Conservation (phyloP, 30 jellyfish, hydroid and myxozoan genomes). For the Pelagia noctiluca region DNA sequence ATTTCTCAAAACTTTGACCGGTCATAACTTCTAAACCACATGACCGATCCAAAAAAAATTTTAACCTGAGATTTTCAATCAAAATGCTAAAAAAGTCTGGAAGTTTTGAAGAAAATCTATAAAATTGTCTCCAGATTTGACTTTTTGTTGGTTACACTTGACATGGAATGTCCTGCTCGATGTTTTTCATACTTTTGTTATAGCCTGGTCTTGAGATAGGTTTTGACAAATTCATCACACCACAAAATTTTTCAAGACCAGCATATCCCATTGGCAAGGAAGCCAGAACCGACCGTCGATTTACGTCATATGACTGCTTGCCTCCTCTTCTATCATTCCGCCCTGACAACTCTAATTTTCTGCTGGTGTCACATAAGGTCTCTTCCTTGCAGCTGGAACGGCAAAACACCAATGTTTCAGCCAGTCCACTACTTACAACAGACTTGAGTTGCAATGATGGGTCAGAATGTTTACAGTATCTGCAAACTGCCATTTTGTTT, state of each 20-base stretch:
- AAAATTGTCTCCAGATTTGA: too few relatives aligned
- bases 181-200: too few relatives aligned
- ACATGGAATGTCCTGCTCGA: too few relatives aligned
- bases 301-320: constrained; percentile 3
- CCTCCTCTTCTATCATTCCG: constrained; percentile 26
- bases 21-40: too few relatives aligned
- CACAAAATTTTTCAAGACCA: constrained; percentile 28
- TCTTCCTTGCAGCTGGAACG: neutral
- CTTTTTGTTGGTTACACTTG: too few relatives aligned
- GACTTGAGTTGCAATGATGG: neutral
- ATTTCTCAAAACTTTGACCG: too few relatives aligned
- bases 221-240: too few relatives aligned
- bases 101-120: too few relatives aligned
- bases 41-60: too few relatives aligned
- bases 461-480: neutral
- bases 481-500: constrained; percentile 2
- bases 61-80: too few relatives aligned
- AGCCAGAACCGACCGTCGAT: constrained; percentile 23
- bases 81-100: too few relatives aligned
- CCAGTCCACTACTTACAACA: constrained; percentile 2
- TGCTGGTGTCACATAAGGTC: constrained; percentile 10
- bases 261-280: constrained; percentile 17
- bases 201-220: too few relatives aligned
- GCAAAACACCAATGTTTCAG: neutral
- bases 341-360: neutral